Evolutionary conservation across 92 coral and sea anemone species (phyloP).

Genomic region (Porites cylindrica): DNA sequence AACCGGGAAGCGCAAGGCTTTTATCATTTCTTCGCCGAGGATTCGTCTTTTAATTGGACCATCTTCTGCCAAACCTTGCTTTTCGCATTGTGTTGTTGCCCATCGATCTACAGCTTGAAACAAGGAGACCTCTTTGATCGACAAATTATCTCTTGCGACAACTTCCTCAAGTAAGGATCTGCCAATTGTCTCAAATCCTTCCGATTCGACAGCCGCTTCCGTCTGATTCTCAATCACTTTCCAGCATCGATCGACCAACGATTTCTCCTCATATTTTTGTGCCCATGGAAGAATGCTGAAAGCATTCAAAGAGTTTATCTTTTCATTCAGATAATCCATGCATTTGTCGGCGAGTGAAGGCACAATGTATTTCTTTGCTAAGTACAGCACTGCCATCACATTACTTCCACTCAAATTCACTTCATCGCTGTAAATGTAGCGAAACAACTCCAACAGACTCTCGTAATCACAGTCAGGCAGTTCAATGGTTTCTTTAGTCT

Average conservation of each 20-base stretch:
- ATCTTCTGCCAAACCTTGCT: conserved; percentile 17
- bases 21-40: neutral
- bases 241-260: conserved; percentile 74
- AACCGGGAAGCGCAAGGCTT: conserved; percentile 32
- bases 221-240: conserved; percentile 63
- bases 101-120: conserved; percentile 69
- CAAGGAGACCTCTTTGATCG: conserved; percentile 50
- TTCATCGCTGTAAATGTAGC: neutral
- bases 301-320: conserved; percentile 65
- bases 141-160: conserved; percentile 40
- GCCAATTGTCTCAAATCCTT: conserved; percentile 47
- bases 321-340: conserved; percentile 61
- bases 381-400: conserved; percentile 75
- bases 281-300: conserved; percentile 68
- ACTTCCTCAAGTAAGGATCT: neutral
- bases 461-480: conserved; percentile 68
- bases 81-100: conserved; percentile 66
- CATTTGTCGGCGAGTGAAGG: conserved; percentile 68
- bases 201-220: conserved; percentile 67
- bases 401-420: conserved; percentile 60
- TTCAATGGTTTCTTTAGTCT: conserved; percentile 55
- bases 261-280: conserved; percentile 64
- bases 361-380: conserved; percentile 76
- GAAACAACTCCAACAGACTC: neutral
- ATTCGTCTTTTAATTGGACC: too few species aligned